phyloP scores from a whole-genome alignment of 2,888 invertebrate species.

The Apotomis turbidana region DNA sequence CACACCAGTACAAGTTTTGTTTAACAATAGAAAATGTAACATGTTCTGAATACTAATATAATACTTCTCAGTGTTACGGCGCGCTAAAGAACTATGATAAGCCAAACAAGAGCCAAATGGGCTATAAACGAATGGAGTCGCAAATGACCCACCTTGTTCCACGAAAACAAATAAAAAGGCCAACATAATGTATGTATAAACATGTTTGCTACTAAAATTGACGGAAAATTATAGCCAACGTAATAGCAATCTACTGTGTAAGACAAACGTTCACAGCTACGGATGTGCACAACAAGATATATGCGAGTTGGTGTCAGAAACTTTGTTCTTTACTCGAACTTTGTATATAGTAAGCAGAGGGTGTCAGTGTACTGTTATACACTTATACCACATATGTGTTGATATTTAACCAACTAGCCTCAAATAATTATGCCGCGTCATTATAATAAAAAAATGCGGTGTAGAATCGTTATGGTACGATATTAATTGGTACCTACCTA shows the following conservation, averaged over 20 bases:
- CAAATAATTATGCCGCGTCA: neutral
- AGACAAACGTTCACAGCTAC: conserved; percentile 22
- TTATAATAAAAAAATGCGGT: no score
- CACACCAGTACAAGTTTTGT: neutral
- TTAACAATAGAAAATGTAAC: neutral
- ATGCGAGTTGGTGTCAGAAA: conserved; percentile 39
- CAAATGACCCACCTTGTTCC: conserved; percentile 58
- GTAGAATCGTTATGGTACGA: neutral
- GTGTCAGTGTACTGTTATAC: conserved; percentile 21
- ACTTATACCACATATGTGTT: conserved; percentile 3
- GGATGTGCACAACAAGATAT: conserved; percentile 29
- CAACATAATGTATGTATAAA: neutral
- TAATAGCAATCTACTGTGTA: conserved; percentile 17
- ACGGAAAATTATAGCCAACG: neutral
- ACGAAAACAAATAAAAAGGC: conserved; percentile 48
- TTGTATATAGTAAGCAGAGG: conserved; percentile 38
- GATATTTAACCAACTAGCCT: neutral
- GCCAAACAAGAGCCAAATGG: conserved; percentile 57
- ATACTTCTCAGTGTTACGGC: neutral
- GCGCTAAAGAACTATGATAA: conserved; percentile 49
- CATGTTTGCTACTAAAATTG: neutral
- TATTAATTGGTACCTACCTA: conserved; percentile 79
- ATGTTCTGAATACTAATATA: no score
- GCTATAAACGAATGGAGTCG: conserved; percentile 59
- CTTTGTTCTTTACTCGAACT: conserved; percentile 39